Evolutionary conservation across 2,888 invertebrate genomes (phyloP).

Genomic region (Ophion ellenae): DNA sequence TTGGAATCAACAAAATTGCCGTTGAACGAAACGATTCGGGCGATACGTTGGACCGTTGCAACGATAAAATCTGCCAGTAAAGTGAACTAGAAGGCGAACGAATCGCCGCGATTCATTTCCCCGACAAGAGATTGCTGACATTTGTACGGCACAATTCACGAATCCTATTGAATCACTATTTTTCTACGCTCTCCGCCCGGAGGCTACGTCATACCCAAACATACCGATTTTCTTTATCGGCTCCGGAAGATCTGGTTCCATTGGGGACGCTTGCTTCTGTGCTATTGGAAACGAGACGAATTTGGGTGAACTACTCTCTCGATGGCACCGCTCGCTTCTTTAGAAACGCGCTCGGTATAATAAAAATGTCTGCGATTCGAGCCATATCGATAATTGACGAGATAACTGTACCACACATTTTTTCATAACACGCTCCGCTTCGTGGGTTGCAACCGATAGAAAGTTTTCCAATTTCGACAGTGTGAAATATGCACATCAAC

Average conservation of each 20-base stretch:
- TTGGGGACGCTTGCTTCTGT: not conserved
- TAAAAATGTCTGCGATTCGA: constrained; percentile 8
- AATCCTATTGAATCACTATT: constrained; percentile 63
- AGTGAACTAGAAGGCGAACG: constrained; percentile 63
- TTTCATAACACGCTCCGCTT: not conserved
- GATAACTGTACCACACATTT: not conserved
- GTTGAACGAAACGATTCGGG: constrained; percentile 55
- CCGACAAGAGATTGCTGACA: constrained; percentile 64
- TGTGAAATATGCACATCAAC: not conserved
- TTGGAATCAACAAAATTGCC: constrained; percentile 63
- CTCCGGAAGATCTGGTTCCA: constrained; percentile 41
- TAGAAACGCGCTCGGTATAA: constrained; percentile 12
- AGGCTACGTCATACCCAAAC: constrained; percentile 57
- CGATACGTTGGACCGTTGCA: constrained; percentile 48
- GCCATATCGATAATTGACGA: constrained; percentile 34
- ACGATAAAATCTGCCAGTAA: constrained; percentile 62
- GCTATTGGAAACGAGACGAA: constrained; percentile 45
- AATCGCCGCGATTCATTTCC: constrained; percentile 62
- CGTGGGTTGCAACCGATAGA: not conserved
- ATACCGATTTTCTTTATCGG: constrained; percentile 56
- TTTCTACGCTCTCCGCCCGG: constrained; percentile 44
- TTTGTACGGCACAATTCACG: constrained; percentile 64
- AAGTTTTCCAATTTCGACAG: not conserved
- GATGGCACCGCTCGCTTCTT: not conserved
- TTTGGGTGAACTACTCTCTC: constrained; percentile 26